Evolutionary conservation across 2,888 invertebrate genomes (phyloP), one percentile per base, ranked within the genome.

Genomic region (Eupithecia dodoneata): DNA sequence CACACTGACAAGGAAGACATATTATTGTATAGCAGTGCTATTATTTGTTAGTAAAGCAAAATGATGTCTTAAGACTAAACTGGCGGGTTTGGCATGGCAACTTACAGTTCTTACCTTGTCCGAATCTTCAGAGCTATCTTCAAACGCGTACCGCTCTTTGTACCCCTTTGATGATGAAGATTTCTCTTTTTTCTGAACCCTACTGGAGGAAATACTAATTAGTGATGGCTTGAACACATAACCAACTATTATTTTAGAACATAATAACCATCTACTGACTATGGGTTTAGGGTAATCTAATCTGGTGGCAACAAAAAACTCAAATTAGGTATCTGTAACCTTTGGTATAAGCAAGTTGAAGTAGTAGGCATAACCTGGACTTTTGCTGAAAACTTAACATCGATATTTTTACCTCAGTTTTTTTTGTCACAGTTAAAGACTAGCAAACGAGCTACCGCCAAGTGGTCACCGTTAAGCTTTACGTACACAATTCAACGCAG

Each of bases 111-210:
- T 69, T 83, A 93, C 94, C 92, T 94, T 94, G 78, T 92, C 93
- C 18, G 93, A 94, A 81, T 95, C 96, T 84, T 94, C 95, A 6
- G 95, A 93, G 84, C 94, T 94, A 82, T 95, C 94, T 88, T 95
- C 87, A 86, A 93, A 90, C 80, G 93, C 90, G 87, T 93, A 93
- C 86, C 95, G 95, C 90, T 91, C 96, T 89, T 94, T 95, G 87
- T 96, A 95, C 70, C 96, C 87, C 85, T 96, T 95, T 52, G 94
- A 94, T 75, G 90, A 90, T 30, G 95, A 90, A 6, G 95, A 91
- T 12, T 78, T 78, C 6, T 96, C 95, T 83, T 96, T 96, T 91
- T 96, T 96, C 90, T 96, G 96, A 71, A 96, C 95, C 82, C 96
- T 96, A 83, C 79, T 83, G 83, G 79, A 80, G 86, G 69, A 80